Percentiles rank a stretch among this genome's conserved stretches.
phyloP scores from a whole-genome alignment of 2,113 vertebrate species.

The Xerus inauris region DNA sequence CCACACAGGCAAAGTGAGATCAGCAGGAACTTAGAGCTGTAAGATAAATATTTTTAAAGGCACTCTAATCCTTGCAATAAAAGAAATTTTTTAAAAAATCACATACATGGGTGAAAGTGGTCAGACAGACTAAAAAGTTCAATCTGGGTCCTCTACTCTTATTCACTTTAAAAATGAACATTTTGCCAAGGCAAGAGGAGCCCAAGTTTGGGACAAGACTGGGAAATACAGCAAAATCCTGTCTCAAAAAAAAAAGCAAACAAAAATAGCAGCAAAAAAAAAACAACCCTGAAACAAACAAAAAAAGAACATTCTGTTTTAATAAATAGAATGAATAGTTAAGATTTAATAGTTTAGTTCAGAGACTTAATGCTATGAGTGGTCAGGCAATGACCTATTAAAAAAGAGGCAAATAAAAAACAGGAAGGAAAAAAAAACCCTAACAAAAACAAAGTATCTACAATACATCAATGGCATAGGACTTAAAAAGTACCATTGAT shows the following conservation, averaged over 20 bases:
- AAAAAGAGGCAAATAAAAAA: neutral
- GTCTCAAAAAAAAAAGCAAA: neutral
- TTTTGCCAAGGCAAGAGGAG: neutral
- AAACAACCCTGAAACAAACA: neutral
- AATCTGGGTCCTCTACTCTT: conserved; percentile 24
- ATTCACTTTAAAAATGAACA: neutral
- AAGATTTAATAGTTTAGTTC: neutral
- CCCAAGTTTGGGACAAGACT: neutral
- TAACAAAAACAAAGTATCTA: neutral
- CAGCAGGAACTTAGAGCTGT: neutral
- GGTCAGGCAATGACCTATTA: neutral
- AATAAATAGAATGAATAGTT: neutral
- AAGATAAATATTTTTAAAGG: neutral
- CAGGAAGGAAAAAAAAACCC: neutral
- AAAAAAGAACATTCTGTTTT: neutral
- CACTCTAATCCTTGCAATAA: neutral
- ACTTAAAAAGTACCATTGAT: neutral
- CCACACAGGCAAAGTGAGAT: neutral
- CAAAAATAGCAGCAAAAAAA: neutral
- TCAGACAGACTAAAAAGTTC: neutral
- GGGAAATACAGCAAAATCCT: neutral
- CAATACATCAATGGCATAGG: neutral
- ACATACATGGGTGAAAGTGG: neutral
- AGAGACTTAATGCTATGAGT: neutral
- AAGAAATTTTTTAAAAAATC: neutral